Base-by-base conservation (phyloP, 2,797 vertebrate species). In the Aldrovandia affinis region DNA sequence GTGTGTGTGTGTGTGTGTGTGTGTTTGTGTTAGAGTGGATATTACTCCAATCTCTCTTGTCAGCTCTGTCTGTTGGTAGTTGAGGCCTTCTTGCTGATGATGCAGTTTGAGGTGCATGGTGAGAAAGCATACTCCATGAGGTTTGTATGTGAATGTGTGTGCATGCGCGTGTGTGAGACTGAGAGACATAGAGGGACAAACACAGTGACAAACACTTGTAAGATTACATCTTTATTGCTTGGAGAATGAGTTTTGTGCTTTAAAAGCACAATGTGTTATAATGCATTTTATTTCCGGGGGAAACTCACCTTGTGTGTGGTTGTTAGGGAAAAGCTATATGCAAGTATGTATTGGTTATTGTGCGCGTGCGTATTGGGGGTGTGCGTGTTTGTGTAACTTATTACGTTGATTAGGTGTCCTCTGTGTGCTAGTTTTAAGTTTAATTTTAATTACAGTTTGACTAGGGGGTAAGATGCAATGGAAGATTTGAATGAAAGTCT, bases 11-110 rank as follows among this genome's bases (percentile, higher is more conserved):
- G 50, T 59, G 79, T 68, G 78, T 44, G 15, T n/a, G 18, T 33
- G 73, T 44, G 81, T 81, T 57, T 47, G n/a, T n/a, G 61, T 39
- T 2, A 81, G 89, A 87, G 90, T 20, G 22, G 39, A 59, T 78
- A 33, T 30, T 30, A 33, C 39, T 14, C 25, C 36, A 50, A 81
- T 81, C 42, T 65, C n/a, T 30, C 33, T 18, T 3, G 28, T 83
- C 73, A 47, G 25, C 28, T 77, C 28, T 57, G 9, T 42, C n/a
- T 39, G 50, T 75, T 83, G 68, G 25, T 50, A 44, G 82, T 78
- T 57, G 68, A 1, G 47, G 28, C 14, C 12, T 83, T 47, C 25
- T 15, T 28, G 54, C 82, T 78, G 70, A 83, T 59, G 50, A 77
- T n/a, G 70, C 82, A 78, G 14, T 57, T 59, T 68, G 28, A 50